Base-by-base conservation (phyloP, 1,140 invertebrate species). In the Acromyrmex charruanus region DNA sequence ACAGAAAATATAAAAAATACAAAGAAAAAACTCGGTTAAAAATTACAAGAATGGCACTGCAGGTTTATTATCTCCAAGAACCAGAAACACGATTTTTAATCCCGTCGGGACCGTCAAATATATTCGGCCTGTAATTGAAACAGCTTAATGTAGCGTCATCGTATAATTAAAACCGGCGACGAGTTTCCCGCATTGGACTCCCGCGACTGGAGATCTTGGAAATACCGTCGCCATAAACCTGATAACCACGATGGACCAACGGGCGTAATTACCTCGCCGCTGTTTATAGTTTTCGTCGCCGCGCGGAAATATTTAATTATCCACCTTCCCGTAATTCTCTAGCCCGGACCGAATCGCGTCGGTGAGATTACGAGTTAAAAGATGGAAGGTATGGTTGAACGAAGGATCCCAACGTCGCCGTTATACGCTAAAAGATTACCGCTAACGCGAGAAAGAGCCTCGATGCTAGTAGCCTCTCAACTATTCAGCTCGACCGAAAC, bases 241-340 rank as follows among this genome's bases (percentile, higher is more conserved):
- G 79, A 84, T 87, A 82, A 81, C 68, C 58, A 44, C 25, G 51
- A 63, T 68, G 77, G 53, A 72, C 65, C 77, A 44, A 51, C 65
- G n/a, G 39, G 28, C 28, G 59, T 91, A 92, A 92, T 92, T 90
- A 89, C 71, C 35, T 44, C 68, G 59, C 9, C n/a, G 51, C 87
- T 69, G 84, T 92, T 92, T 86, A 84, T 80, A 65, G 69, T 69
- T 85, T 88, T 90, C 74, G 87, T 92, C 86, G 49, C 58, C 53
- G 69, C 63, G 75, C 55, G 80, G 89, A 91, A 92, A 92, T 91
- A 92, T 92, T 92, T 91, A 92, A 92, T 92, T 92, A 90, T 68
- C 88, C 65, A 69, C 68, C 58, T 28, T 53, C 25, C 25, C 86
- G 39, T 66, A 21, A 61, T 87, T 66, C 10, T 12, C 10, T 9